phyloP scores from a whole-genome alignment of 2,888 invertebrate species.

The Drosophila colorata region DNA sequence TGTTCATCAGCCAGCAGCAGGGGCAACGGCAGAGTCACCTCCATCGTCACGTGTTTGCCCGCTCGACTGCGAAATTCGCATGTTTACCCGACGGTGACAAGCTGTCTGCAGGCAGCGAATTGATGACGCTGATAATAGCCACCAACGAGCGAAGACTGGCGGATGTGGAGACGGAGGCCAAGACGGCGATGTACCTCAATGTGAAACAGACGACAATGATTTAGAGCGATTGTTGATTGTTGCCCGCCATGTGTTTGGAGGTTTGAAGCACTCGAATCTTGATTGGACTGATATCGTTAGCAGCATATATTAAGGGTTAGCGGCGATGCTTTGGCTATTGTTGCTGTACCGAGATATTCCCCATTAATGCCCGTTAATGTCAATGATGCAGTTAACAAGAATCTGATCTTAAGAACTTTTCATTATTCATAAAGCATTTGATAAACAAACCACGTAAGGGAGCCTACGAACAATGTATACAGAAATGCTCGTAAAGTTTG shows the following conservation, averaged over 20 bases:
- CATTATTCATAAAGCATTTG: conserved; percentile 38
- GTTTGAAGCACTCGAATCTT: conserved; percentile 30
- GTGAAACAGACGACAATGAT: conserved; percentile 77
- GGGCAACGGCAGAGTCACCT: conserved; percentile 25
- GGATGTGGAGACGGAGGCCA: conserved; percentile 19
- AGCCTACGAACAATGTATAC: conserved; percentile 35
- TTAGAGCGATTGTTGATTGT: conserved; percentile 61
- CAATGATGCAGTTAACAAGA: conserved; percentile 33
- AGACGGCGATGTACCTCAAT: conserved; percentile 49
- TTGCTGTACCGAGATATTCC: conserved; percentile 18
- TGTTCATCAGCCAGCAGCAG: conserved; percentile 37
- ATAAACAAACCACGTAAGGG: conserved; percentile 44
- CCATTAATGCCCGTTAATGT: conserved; percentile 11
- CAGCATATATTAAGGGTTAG: conserved; percentile 43
- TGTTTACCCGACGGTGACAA: conserved; percentile 80
- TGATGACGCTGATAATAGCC: conserved; percentile 76
- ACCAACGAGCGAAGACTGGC: conserved; percentile 26
- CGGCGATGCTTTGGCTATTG: conserved; percentile 7
- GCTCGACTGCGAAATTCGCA: conserved; percentile 82
- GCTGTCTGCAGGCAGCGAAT: conserved; percentile 80
- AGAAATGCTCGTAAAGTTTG: conserved; percentile 35
- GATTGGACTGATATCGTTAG: conserved; percentile 47
- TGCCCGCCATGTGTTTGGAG: conserved; percentile 36
- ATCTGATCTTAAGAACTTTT: conserved; percentile 25
- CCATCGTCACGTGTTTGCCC: conserved; percentile 77